phyloP scores from a whole-genome alignment of 35 echinoderm and acorn worm genomes.

The Lytechinus pictus region DNA sequence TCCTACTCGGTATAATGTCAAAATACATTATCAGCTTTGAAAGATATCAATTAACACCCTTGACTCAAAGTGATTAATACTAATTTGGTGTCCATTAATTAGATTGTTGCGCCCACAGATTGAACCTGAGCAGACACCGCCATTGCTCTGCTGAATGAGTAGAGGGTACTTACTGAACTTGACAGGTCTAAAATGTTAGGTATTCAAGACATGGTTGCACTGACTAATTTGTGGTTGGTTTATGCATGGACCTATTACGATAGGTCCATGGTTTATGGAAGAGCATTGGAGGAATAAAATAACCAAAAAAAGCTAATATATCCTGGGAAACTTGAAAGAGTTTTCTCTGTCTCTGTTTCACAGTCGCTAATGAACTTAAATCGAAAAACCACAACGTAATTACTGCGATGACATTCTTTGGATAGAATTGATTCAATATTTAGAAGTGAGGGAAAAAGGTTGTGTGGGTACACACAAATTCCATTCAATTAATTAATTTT shows the following conservation, averaged over 20 bases:
- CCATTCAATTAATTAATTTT: not conserved
- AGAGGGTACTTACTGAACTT: not conserved
- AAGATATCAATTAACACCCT: not conserved
- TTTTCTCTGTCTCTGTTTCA: not conserved
- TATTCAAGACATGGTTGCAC: not conserved
- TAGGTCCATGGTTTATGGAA: too few relatives aligned
- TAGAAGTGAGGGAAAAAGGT: too few relatives aligned
- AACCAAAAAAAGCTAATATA: not conserved
- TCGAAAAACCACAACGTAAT: not conserved
- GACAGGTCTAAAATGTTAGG: not conserved
- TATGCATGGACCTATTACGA: too few relatives aligned
- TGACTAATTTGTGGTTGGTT: constrained; percentile 1
- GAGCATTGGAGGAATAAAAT: not conserved
- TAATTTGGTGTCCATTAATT: not conserved
- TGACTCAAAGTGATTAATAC: not conserved
- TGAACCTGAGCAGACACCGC: not conserved
- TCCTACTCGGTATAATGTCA: not conserved
- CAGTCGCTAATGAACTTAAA: not conserved
- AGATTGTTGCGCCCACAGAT: not conserved
- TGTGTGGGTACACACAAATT: not conserved
- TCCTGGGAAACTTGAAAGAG: not conserved
- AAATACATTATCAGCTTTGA: not conserved
- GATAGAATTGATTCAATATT: not conserved
- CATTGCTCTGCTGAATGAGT: not conserved
- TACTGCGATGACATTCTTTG: not conserved